A percentile compares a stretch with the other conserved stretches of the same genome.
phyloP scores from a whole-genome alignment of 35 echinoderm and acorn worm species.

The Strongylocentrotus purpuratus region DNA sequence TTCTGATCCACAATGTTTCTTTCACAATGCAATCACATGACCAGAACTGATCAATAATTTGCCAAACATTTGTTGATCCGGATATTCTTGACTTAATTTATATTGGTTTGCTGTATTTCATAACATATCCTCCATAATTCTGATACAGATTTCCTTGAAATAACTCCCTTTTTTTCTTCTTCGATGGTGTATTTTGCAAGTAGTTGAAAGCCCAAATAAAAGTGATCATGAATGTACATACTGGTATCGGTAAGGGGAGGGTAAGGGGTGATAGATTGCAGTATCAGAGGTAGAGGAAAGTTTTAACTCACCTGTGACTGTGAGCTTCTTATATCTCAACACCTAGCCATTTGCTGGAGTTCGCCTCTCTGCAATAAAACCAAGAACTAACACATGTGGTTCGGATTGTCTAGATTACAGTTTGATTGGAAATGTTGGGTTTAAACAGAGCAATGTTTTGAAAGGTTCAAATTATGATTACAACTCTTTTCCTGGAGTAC shows the following conservation, averaged over 20 bases:
- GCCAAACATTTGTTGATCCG: no score
- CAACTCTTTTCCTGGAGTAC: neutral
- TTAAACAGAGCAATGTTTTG: slow-evolving; percentile 13
- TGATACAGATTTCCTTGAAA: no score
- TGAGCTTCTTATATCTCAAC: neutral
- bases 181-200: no score
- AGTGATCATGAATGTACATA: no score
- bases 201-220: no score
- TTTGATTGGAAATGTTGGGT: neutral
- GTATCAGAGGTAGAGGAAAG: neutral
- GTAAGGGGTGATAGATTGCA: neutral
- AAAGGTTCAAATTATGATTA: slow-evolving; percentile 5
- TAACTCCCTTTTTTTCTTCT: no score
- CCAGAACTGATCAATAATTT: no score
- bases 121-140: no score
- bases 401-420: neutral
- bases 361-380: neutral
- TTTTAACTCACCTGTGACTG: neutral
- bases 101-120: no score
- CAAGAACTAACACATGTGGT: slow-evolving; percentile 17
- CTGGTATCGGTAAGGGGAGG: neutral
- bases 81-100: no score
- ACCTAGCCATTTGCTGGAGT: neutral
- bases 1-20: no score
- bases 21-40: no score